Percentiles rank a stretch among this genome's conserved stretches.
Conservation (phyloP, 2,113 vertebrate species). For the Erythrolamprus reginae region DNA sequence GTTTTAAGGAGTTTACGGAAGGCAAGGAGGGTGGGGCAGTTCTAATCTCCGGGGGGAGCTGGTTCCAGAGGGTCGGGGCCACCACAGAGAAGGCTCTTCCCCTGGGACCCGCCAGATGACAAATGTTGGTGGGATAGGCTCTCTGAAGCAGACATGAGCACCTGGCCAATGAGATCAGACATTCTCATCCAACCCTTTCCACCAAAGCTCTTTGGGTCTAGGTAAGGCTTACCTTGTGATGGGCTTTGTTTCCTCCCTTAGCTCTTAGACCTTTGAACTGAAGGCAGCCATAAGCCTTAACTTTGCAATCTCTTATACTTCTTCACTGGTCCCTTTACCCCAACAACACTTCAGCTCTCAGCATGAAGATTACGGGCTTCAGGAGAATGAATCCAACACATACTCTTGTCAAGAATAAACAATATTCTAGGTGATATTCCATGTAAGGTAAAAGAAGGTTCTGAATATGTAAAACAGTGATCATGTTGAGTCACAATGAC, state of each 20-base stretch:
- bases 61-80: no score
- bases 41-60: no score
- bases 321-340: not conserved
- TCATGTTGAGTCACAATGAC: no score
- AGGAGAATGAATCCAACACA: not conserved
- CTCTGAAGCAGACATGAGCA: not conserved
- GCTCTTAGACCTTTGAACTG: not conserved
- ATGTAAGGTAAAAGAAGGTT: no score
- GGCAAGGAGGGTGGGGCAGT: no score
- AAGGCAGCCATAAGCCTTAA: not conserved
- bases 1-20: no score
- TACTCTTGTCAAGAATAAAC: no score
- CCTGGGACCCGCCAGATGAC: no score
- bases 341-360: not conserved
- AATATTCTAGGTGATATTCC: no score
- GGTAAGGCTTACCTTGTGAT: not conserved
- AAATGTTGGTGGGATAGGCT: not conserved
- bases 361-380: not conserved
- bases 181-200: not conserved
- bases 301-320: not conserved
- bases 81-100: no score
- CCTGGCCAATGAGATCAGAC: not conserved
- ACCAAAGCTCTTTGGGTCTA: not conserved
- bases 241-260: not conserved
- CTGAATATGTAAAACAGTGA: no score